Percentiles rank a stretch among this genome's conserved stretches.
phyloP scores from a whole-genome alignment of 2,113 vertebrate genomes.

The Columba livia region DNA sequence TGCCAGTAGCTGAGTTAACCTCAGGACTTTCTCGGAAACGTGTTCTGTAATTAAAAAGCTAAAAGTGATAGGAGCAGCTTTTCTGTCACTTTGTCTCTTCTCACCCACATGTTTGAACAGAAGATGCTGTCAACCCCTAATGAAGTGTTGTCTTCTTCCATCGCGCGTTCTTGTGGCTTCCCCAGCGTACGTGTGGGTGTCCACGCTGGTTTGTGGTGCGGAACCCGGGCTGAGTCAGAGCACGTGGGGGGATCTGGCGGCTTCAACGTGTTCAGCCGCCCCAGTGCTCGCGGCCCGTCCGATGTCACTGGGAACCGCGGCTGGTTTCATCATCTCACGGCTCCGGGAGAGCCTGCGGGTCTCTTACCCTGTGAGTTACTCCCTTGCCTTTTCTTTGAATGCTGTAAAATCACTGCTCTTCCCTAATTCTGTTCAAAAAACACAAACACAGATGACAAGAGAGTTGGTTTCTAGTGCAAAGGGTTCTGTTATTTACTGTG shows the following conservation, averaged over 20 bases:
- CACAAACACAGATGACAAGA: too few species aligned
- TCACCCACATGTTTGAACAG: neutral
- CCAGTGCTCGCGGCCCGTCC: rapidly evolving
- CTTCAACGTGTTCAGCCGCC: rapidly evolving
- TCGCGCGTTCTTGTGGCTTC: slow-evolving; percentile 5
- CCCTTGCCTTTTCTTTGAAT: neutral
- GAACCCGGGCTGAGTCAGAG: neutral
- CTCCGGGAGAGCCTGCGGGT: rapidly evolving
- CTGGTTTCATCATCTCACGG: neutral
- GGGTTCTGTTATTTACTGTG: neutral
- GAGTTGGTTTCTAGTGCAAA: neutral
- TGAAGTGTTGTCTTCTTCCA: neutral
- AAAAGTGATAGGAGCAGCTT: neutral
- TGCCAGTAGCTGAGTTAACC: slow-evolving; percentile 4
- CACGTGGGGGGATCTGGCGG: neutral
- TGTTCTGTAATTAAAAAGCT: slow-evolving; percentile 20
- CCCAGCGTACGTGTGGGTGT: slow-evolving; percentile 22
- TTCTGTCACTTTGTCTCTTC: neutral
- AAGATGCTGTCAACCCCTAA: slow-evolving; percentile 13
- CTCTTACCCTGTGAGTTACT: rapidly evolving
- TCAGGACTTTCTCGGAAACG: neutral
- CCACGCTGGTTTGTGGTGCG: neutral
- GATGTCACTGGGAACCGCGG: rapidly evolving
- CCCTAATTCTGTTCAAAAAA: neutral
- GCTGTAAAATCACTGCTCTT: neutral